phyloP scores from a whole-genome alignment of 2,113 vertebrate genomes.

The Notechis scutatus region DNA sequence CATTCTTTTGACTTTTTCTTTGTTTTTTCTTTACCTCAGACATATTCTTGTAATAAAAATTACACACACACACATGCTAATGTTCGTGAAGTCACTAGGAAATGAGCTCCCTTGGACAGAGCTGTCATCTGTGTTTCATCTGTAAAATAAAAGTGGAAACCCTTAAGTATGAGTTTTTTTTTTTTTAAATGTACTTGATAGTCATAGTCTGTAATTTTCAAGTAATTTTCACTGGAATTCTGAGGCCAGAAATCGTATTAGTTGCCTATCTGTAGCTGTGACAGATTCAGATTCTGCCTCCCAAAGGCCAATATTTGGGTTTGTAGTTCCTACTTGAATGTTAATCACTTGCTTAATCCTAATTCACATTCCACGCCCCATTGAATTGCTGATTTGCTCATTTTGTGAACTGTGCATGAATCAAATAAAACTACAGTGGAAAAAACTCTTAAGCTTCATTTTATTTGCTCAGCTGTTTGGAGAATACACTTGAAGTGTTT shows the following conservation, averaged over 20 bases:
- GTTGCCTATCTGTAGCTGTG: background rate
- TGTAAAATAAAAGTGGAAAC: background rate
- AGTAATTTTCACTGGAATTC: background rate
- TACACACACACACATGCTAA: background rate
- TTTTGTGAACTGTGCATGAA: background rate
- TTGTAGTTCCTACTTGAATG: background rate
- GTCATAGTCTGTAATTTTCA: background rate
- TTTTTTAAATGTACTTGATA: background rate
- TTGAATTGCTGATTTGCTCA: background rate
- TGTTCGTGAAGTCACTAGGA: background rate
- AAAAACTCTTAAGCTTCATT: background rate
- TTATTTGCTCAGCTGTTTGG: background rate
- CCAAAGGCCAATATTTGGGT: background rate
- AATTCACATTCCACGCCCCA: background rate
- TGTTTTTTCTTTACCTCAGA: background rate
- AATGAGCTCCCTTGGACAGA: background rate
- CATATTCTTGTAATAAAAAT: background rate
- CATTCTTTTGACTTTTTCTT: background rate
- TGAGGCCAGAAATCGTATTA: background rate
- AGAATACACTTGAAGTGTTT: background rate
- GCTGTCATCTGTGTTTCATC: background rate
- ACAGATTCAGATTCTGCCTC: background rate
- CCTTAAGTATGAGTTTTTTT: background rate
- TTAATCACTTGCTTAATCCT: background rate
- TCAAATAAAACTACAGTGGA: background rate